Percentiles rank a stretch among this genome's conserved stretches.
Evolutionary conservation across 1,140 invertebrate species (phyloP).

Genomic region (Procambarus virginalis): DNA sequence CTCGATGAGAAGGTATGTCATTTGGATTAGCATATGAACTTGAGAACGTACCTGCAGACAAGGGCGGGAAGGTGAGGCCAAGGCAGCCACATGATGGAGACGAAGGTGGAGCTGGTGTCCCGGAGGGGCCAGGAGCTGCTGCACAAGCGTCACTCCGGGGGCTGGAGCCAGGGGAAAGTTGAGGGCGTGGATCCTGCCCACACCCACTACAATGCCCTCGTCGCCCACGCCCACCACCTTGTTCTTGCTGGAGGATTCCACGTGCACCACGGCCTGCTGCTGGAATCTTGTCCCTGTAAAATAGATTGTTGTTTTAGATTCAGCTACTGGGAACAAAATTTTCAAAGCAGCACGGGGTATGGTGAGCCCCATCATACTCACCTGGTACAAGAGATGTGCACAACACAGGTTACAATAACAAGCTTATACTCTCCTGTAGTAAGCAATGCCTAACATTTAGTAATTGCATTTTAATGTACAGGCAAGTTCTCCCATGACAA

Average conservation of each 20-base stretch:
- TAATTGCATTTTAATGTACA: too few relatives aligned
- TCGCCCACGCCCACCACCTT: conserved; percentile 29
- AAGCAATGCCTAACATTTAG: too few relatives aligned
- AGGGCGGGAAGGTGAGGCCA: conserved; percentile 5
- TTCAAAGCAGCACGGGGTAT: too few relatives aligned
- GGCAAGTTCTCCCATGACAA: too few relatives aligned
- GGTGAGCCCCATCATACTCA: too few relatives aligned
- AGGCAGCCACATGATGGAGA: conserved; percentile 42
- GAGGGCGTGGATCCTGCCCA: conserved; percentile 71
- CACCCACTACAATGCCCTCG: conserved; percentile 37
- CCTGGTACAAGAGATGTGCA: too few relatives aligned
- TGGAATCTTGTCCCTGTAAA: conserved; percentile 31
- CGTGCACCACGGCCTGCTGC: conserved; percentile 22
- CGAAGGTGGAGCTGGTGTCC: conserved; percentile 77
- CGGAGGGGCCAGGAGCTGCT: conserved; percentile 78
- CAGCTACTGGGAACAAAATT: too few relatives aligned
- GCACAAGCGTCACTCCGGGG: conserved; percentile 75
- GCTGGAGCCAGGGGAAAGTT: conserved; percentile 78
- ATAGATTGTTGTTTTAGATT: background rate
- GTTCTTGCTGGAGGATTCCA: background rate
- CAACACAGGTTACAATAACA: too few relatives aligned
- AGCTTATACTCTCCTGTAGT: too few relatives aligned
- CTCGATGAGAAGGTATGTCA: too few relatives aligned
- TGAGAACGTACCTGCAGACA: conserved; percentile 40
- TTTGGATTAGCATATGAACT: too few relatives aligned